Conservation (phyloP, 2,888 invertebrate genomes). For the Pelosia muscerda region DNA sequence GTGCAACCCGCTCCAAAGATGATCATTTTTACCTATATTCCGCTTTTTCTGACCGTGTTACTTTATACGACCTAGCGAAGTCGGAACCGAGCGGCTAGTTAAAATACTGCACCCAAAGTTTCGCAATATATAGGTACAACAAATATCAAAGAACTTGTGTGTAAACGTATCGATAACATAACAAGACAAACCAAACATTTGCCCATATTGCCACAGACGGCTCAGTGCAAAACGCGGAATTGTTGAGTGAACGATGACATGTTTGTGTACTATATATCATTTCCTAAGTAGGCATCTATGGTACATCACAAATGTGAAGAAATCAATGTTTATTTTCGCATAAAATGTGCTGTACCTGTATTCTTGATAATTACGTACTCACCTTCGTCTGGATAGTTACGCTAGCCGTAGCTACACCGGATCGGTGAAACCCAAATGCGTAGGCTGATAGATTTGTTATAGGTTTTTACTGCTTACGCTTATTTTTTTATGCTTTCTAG, state of each 20-base stretch:
- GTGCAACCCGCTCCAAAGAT: too few relatives aligned
- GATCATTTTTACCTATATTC: too few relatives aligned
- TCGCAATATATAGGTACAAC: slow-evolving; percentile 35
- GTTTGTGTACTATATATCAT: slow-evolving; percentile 45
- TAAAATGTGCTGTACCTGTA: slow-evolving; percentile 25
- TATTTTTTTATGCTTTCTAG: slow-evolving; percentile 32
- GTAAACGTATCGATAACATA: slow-evolving; percentile 54
- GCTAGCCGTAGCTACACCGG: slow-evolving; percentile 29
- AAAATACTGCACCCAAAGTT: slow-evolving; percentile 37
- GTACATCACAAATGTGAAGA: slow-evolving; percentile 31
- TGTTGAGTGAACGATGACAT: slow-evolving; percentile 38
- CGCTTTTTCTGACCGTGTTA: too few relatives aligned
- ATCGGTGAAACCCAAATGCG: slow-evolving; percentile 38
- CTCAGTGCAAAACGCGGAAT: slow-evolving; percentile 36
- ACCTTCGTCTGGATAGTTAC: slow-evolving; percentile 10
- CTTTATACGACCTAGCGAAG: too few relatives aligned
- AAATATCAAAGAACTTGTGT: slow-evolving; percentile 56
- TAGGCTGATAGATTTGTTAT: slow-evolving; percentile 41
- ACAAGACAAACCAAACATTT: slow-evolving; percentile 60
- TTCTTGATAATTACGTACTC: slow-evolving; percentile 24
- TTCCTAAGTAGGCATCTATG: slow-evolving; percentile 25
- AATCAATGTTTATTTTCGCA: slow-evolving; percentile 37
- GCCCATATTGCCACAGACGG: slow-evolving; percentile 59
- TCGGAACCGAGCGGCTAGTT: too few relatives aligned
- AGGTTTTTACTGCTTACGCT: slow-evolving; percentile 31